Conservation (phyloP, 2,888 invertebrate species). For the Rhingia rostrata region DNA sequence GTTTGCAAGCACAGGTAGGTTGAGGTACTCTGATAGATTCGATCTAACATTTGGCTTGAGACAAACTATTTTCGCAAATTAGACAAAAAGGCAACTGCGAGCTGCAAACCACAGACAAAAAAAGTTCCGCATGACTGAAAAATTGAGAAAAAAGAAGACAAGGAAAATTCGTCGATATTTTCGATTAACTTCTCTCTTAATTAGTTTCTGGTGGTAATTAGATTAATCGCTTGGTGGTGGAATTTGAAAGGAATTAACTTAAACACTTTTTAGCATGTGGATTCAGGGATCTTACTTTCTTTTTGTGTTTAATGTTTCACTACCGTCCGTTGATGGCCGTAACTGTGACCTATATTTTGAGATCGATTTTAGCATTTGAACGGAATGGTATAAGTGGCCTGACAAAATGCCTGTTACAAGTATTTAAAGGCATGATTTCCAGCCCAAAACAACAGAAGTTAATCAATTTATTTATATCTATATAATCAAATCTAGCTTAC, state of each 20-base stretch:
- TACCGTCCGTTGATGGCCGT: too few relatives aligned
- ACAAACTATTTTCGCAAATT: slow-evolving; percentile 28
- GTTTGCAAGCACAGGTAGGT: slow-evolving; percentile 3
- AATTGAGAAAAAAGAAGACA: slow-evolving; percentile 9
- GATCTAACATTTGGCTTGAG: slow-evolving; percentile 51
- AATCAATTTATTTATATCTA: too few relatives aligned
- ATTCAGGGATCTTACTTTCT: too few relatives aligned
- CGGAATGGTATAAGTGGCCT: too few relatives aligned
- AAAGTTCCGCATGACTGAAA: slow-evolving; percentile 22
- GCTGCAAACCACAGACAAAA: neutral
- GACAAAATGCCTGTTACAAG: too few relatives aligned
- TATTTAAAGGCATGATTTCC: too few relatives aligned
- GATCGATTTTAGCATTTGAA: too few relatives aligned
- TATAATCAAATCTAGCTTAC: too few relatives aligned
- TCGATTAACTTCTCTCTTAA: slow-evolving; percentile 22
- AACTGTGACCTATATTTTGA: too few relatives aligned
- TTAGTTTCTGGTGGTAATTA: slow-evolving; percentile 46
- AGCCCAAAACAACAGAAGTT: too few relatives aligned
- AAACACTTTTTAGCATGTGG: neutral
- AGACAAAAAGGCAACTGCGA: slow-evolving; percentile 10
- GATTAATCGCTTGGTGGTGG: slow-evolving; percentile 20
- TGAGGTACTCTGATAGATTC: slow-evolving; percentile 19
- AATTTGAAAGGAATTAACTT: slow-evolving; percentile 25
- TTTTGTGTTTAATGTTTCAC: too few relatives aligned
- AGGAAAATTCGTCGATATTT: slow-evolving; percentile 16